phyloP scores from a whole-genome alignment of 2,888 invertebrate genomes.

The Lobophora halterata region DNA sequence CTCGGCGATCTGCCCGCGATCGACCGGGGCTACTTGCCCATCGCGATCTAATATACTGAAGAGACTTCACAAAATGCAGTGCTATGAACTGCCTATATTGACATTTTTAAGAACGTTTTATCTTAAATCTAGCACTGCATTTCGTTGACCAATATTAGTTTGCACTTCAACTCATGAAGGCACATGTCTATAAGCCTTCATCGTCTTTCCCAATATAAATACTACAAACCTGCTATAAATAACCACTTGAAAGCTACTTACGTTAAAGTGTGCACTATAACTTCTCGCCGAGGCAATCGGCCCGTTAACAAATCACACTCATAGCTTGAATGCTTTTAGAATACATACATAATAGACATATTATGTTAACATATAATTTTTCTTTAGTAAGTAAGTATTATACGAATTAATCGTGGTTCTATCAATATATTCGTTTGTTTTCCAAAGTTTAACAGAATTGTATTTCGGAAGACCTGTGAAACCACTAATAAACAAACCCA shows the following conservation, averaged over 20 bases:
- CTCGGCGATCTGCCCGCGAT: conserved; percentile 62
- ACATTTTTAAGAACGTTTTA: conserved; percentile 10
- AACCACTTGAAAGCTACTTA: conserved; percentile 29
- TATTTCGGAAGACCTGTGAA: too few species aligned
- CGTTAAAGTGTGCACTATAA: conserved; percentile 33
- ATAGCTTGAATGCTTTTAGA: too few species aligned
- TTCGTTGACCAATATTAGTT: too few species aligned
- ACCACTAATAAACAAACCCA: too few species aligned
- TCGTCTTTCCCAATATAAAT: too few species aligned
- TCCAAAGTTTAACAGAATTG: too few species aligned
- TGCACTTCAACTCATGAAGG: too few species aligned
- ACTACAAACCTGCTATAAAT: conserved; percentile 24
- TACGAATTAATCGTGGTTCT: too few species aligned
- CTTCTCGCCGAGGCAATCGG: conserved; percentile 32
- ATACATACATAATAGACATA: conserved; percentile 30
- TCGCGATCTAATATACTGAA: conserved; percentile 48
- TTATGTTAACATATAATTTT: conserved; percentile 5
- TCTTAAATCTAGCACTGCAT: conserved; percentile 7
- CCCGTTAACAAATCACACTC: conserved; percentile 36
- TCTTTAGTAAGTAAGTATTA: neutral
- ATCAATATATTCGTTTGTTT: too few species aligned
- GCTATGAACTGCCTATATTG: conserved; percentile 28
- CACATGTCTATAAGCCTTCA: too few species aligned
- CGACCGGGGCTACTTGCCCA: conserved; percentile 50
- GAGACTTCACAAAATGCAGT: conserved; percentile 45